Conservation (phyloP, 1,140 invertebrate genomes). For the Drosophila willistoni region DNA sequence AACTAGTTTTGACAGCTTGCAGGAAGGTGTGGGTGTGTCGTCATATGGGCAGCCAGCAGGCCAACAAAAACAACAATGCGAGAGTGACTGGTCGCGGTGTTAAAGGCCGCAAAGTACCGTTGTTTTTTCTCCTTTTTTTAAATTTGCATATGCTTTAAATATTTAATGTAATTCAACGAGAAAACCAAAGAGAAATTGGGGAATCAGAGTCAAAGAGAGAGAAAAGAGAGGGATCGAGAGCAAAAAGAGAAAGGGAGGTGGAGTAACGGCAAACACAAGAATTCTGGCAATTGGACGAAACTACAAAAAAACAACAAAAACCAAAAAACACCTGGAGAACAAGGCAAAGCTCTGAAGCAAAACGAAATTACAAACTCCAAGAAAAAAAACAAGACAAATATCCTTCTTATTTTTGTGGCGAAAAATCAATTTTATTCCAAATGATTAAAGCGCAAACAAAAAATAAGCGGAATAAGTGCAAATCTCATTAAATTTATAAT, state of each 20-base stretch:
- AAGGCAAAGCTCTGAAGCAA: conserved; percentile 9
- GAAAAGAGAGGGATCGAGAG: not conserved
- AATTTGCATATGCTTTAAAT: conserved; percentile 82
- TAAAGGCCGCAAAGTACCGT: conserved; percentile 63
- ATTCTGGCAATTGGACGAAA: conserved; percentile 64
- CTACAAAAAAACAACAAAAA: not conserved
- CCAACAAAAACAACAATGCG: conserved; percentile 35
- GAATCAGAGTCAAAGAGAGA: conserved; percentile 28
- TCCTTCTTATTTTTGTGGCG: conserved; percentile 62
- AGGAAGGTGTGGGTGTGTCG: conserved; percentile 36
- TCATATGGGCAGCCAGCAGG: conserved; percentile 21
- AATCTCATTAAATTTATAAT: conserved; percentile 15
- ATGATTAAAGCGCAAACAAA: conserved; percentile 65
- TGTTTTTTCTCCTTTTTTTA: conserved; percentile 69
- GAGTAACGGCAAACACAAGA: conserved; percentile 30
- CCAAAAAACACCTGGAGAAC: conserved; percentile 39
- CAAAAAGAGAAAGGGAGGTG: not conserved
- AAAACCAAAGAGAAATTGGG: conserved; percentile 64
- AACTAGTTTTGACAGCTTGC: conserved; percentile 10
- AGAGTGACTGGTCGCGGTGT: conserved; percentile 34
- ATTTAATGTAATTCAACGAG: conserved; percentile 81
- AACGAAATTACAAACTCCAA: conserved; percentile 23
- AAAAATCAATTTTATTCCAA: conserved; percentile 75
- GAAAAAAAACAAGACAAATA: conserved; percentile 34
- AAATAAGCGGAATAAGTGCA: conserved; percentile 20